Evolutionary conservation across 2,797 vertebrate genomes (phyloP).

Genomic region (Anabacerthia variegaticeps): DNA sequence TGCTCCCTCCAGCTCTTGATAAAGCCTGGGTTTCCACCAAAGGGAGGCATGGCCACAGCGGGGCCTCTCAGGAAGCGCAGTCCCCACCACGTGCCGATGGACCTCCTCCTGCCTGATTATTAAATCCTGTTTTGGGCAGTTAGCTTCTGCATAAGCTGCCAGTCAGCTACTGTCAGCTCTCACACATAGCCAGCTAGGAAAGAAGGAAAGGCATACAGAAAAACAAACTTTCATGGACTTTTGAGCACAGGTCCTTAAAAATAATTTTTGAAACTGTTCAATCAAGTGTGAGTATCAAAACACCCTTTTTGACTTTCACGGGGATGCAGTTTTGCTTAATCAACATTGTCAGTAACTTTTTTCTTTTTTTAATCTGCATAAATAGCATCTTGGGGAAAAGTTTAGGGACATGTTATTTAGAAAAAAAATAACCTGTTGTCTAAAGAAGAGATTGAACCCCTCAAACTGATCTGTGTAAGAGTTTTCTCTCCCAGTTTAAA

Average conservation of each 20-base stretch:
- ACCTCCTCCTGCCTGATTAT: neutral
- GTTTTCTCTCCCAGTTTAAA: neutral
- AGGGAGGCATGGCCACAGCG: constrained; percentile 6
- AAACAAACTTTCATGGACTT: neutral
- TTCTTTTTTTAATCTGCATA: neutral
- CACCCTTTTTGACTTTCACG: neutral
- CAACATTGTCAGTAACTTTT: neutral
- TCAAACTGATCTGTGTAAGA: neutral
- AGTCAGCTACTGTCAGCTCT: neutral
- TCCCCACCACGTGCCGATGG: neutral
- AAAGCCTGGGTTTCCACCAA: constrained; percentile 19
- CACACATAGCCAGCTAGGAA: neutral
- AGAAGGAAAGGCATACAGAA: neutral
- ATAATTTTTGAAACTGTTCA: neutral
- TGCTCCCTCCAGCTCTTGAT: constrained; percentile 32
- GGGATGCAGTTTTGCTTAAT: neutral
- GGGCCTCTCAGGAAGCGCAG: constrained; percentile 67
- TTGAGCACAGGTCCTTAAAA: neutral
- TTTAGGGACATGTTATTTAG: neutral
- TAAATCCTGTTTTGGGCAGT: neutral
- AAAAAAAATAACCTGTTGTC: neutral
- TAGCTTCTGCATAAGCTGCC: neutral
- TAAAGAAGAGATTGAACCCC: neutral
- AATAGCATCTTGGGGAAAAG: neutral
- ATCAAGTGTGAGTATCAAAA: neutral